Percentiles rank a stretch among this genome's conserved stretches.
Conservation (phyloP, 2,113 vertebrate species). For the Lasiurus borealis region DNA sequence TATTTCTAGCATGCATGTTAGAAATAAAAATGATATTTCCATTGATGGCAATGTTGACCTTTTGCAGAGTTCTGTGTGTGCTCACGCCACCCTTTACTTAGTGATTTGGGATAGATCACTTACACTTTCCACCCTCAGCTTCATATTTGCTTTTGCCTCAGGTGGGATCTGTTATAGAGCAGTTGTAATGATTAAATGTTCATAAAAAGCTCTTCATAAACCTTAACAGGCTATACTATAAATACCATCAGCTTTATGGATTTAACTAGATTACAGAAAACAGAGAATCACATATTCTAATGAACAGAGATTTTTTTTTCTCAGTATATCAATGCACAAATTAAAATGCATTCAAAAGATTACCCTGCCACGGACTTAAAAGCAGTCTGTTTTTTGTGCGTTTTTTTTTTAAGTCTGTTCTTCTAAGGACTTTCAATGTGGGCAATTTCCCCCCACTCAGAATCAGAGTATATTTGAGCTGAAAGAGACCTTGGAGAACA, state of each 20-base stretch:
- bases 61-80: not conserved
- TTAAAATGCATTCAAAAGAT: conserved; percentile 58
- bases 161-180: not conserved
- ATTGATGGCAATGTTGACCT: not conserved
- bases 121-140: not conserved
- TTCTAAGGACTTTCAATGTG: not conserved
- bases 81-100: not conserved
- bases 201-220: conserved; percentile 38
- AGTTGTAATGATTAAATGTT: conserved; percentile 34
- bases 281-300: not conserved
- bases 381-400: not conserved
- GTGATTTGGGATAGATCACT: not conserved
- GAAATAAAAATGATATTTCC: not conserved
- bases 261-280: conserved; percentile 47
- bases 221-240: not conserved
- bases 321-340: conserved; percentile 40
- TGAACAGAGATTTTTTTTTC: not conserved
- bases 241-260: not conserved
- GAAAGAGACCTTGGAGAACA: conserved; percentile 55
- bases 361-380: conserved; percentile 33
- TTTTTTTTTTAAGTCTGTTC: not conserved
- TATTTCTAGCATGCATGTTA: not conserved
- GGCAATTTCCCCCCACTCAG: not conserved
- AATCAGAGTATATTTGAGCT: conserved; percentile 53
- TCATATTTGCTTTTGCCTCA: conserved; percentile 41